phyloP scores from a whole-genome alignment of 2,113 vertebrate genomes.

The Nothoprocta pentlandii region DNA sequence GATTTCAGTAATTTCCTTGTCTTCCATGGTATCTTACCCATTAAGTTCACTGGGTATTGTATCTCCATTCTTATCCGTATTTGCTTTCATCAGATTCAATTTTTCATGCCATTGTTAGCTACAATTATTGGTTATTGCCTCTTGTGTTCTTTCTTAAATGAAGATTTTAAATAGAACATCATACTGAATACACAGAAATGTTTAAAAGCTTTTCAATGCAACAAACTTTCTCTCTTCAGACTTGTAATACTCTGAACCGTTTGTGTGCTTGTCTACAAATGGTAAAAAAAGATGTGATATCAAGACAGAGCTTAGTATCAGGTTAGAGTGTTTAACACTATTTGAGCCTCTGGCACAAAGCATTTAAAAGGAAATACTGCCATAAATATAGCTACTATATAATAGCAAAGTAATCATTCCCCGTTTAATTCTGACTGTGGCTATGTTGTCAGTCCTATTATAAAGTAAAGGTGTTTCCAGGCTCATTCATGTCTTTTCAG shows the following conservation, averaged over 20 bases:
- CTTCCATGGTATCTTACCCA: neutral
- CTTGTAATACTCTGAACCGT: neutral
- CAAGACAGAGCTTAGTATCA: neutral
- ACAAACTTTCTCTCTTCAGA: neutral
- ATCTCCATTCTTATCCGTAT: neutral
- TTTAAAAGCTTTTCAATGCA: neutral
- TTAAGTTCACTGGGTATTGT: neutral
- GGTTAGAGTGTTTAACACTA: neutral
- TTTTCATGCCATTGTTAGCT: neutral
- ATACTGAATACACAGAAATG: neutral
- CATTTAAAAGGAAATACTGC: neutral
- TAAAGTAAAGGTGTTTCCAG: neutral
- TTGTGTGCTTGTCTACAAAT: neutral
- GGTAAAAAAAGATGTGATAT: neutral
- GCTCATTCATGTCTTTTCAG: neutral
- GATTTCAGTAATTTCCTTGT: neutral
- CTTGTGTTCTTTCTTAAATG: neutral
- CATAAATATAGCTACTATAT: neutral
- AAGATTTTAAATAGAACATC: neutral
- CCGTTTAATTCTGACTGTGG: neutral
- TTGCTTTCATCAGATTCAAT: neutral
- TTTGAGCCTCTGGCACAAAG: neutral
- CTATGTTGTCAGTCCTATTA: neutral
- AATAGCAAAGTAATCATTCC: conserved; percentile 5
- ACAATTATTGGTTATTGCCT: neutral